A percentile compares a stretch with the other conserved stretches of the same genome.
phyloP scores from a whole-genome alignment of 2,113 vertebrate species.

The Hipposideros armiger region DNA sequence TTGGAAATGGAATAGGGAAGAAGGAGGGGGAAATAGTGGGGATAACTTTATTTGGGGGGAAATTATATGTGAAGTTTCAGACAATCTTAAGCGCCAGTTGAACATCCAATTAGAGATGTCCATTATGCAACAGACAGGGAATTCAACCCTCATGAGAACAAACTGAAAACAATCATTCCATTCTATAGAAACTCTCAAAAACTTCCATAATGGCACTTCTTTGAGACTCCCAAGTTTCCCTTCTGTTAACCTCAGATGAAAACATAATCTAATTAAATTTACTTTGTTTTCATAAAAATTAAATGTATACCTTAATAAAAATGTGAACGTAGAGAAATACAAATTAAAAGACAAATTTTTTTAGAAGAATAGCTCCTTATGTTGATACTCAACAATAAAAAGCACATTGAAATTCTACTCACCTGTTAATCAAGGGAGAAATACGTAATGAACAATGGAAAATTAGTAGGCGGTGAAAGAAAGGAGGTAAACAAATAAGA shows the following conservation, averaged over 20 bases:
- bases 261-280: constrained; percentile 34
- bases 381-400: constrained; percentile 32
- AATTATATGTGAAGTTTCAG: not conserved
- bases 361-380: constrained; percentile 5
- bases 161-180: not conserved
- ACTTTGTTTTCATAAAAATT: constrained; percentile 38
- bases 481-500: not conserved
- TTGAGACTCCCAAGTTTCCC: constrained; percentile 34
- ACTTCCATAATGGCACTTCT: not conserved
- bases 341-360: constrained; percentile 35
- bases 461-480: constrained; percentile 9
- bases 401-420: constrained; percentile 7
- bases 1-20: not conserved
- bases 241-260: constrained; percentile 43
- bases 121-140: not conserved
- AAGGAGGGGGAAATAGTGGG: not conserved
- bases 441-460: constrained; percentile 14
- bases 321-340: not conserved
- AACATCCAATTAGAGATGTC: not conserved
- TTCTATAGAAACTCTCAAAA: constrained; percentile 30
- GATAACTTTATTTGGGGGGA: not conserved
- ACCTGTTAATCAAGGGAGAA: not conserved
- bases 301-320: not conserved
- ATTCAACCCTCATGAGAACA: not conserved
- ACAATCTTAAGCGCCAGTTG: not conserved